Percentiles rank a stretch among this genome's conserved stretches.
These are phyloP conservation scores for Drosophila mulleri DNA, from an alignment of 2,888 invertebrate species.

Conservation along the genomic window DNA sequence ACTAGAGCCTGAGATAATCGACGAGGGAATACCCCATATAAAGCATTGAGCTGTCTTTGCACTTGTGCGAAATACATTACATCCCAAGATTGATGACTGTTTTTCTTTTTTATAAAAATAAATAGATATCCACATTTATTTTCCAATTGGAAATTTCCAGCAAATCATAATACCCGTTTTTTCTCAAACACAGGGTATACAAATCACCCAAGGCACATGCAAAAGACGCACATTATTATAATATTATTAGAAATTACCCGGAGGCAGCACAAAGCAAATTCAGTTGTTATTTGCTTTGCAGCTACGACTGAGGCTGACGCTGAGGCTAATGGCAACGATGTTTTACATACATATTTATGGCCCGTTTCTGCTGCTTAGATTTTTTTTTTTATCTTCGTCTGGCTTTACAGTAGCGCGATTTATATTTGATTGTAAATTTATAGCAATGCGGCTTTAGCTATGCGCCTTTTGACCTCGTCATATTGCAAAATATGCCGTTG, in stretches of 20 bases:
- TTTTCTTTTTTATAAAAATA: neutral
- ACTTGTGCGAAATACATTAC: neutral
- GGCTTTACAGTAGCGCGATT: constrained; percentile 41
- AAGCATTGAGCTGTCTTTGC: neutral
- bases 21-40: neutral
- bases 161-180: neutral
- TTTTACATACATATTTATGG: constrained; percentile 29
- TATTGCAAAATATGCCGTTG: constrained; percentile 72
- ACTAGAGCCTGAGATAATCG: neutral
- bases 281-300: constrained; percentile 14
- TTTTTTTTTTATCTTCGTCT: neutral
- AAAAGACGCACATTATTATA: constrained; percentile 47
- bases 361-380: neutral
- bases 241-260: constrained; percentile 52
- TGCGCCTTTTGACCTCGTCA: constrained; percentile 68
- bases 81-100: neutral
- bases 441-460: constrained; percentile 20
- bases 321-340: constrained; percentile 57
- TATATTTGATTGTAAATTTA: constrained; percentile 44
- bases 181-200: neutral
- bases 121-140: neutral
- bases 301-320: constrained; percentile 47
- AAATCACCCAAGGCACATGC: constrained; percentile 33
- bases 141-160: too few species aligned
- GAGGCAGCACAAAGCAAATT: constrained; percentile 43